Percentiles rank a stretch among this genome's conserved stretches.
Conservation (phyloP, 2,797 vertebrate species). For the Eremophila alpestris region DNA sequence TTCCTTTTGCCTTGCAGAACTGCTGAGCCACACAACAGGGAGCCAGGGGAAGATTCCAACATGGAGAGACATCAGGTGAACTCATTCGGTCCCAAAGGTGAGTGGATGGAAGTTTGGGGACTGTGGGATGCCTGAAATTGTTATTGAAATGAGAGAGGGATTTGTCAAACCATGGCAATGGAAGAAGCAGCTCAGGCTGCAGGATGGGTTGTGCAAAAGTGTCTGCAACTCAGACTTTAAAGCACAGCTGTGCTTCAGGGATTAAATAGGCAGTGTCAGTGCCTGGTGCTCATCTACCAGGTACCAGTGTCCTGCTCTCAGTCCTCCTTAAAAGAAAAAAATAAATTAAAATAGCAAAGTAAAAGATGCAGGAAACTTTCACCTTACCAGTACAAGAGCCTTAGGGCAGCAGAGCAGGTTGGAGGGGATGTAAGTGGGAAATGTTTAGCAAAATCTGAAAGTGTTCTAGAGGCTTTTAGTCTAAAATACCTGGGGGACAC, state of each 20-base stretch:
- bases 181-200: neutral
- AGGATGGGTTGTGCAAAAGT: neutral
- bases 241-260: neutral
- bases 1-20: conserved; percentile 16
- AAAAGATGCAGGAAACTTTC: neutral
- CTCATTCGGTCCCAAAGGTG: neutral
- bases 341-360: neutral
- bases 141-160: neutral
- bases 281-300: neutral
- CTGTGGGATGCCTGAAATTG: too few species aligned
- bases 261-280: neutral
- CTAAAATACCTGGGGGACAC: neutral
- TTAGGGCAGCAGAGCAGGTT: neutral
- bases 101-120: neutral
- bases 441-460: neutral
- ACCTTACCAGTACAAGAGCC: neutral
- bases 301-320: neutral
- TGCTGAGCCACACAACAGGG: neutral
- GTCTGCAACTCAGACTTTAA: neutral
- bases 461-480: neutral
- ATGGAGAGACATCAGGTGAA: neutral
- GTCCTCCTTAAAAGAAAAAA: neutral
- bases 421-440: neutral
- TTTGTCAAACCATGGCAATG: neutral
- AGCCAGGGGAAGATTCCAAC: neutral